phyloP scores from a whole-genome alignment of 2,113 vertebrate species.

The Tetrao urogallus region DNA sequence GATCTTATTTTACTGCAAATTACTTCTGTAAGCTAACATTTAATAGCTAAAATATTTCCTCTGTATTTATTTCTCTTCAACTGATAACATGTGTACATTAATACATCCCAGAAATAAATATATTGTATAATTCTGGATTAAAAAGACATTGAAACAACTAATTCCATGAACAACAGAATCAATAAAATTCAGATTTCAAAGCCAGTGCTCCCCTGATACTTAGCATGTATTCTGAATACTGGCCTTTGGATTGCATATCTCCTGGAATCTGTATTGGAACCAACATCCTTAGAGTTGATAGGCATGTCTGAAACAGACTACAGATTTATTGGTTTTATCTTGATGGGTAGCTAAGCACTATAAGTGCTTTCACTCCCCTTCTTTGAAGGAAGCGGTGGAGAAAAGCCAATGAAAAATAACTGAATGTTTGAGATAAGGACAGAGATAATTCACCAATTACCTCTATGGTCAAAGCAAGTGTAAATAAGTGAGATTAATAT shows the following conservation, averaged over 20 bases:
- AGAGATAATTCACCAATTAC: too few species aligned
- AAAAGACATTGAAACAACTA: background rate
- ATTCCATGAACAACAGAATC: background rate
- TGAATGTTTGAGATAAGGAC: too few species aligned
- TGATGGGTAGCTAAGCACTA: too few species aligned
- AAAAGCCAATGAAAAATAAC: too few species aligned
- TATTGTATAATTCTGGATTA: background rate
- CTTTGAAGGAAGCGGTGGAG: too few species aligned
- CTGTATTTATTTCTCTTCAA: background rate
- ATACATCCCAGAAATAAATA: background rate
- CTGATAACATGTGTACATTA: background rate
- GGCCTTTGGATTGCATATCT: background rate
- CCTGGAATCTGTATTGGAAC: background rate
- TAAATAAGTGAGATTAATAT: too few species aligned
- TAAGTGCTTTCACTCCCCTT: too few species aligned
- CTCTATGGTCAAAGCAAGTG: too few species aligned
- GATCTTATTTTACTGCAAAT: background rate
- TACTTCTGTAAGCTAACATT: background rate
- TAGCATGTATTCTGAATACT: background rate
- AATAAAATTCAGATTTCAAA: background rate
- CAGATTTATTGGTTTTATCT: too few species aligned
- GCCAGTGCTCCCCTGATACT: background rate
- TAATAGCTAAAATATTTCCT: conserved; percentile 13
- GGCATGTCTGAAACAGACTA: too few species aligned
- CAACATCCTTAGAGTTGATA: background rate